Percentiles rank a stretch among this genome's conserved stretches.
phyloP scores from a whole-genome alignment of 2,797 vertebrate species.

The Pterois miles region DNA sequence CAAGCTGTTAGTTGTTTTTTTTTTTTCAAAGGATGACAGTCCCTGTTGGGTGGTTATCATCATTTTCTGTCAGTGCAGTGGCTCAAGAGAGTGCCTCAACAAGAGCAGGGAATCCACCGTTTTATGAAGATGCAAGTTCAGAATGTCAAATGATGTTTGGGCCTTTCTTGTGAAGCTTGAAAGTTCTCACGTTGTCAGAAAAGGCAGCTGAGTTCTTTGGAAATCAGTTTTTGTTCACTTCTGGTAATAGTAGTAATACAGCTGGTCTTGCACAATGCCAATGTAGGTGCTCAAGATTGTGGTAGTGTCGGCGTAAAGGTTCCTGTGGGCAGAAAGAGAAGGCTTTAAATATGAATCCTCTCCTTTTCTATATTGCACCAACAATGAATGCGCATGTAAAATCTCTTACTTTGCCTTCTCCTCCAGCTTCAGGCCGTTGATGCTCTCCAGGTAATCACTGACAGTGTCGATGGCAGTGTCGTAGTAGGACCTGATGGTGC shows the following conservation, averaged over 20 bases:
- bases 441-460: constrained; percentile 60
- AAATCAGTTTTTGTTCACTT: constrained; percentile 47
- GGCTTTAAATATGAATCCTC: background rate
- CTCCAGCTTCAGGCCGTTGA: constrained; percentile 76
- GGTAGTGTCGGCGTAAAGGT: constrained; percentile 70
- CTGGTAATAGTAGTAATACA: constrained; percentile 74
- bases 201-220: background rate
- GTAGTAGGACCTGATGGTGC: constrained; percentile 70
- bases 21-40: background rate
- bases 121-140: constrained; percentile 6
- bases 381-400: background rate
- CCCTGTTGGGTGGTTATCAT: background rate
- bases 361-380: background rate
- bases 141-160: background rate
- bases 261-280: constrained; percentile 75
- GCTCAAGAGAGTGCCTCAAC: background rate
- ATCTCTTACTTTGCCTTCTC: constrained; percentile 80
- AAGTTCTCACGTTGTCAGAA: background rate
- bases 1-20: constrained; percentile 2
- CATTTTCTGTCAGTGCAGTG: too few relatives aligned
- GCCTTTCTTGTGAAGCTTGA: background rate
- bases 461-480: constrained; percentile 41
- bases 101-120: background rate
- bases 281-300: constrained; percentile 68
- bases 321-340: constrained; percentile 63